Conservation (phyloP, 2,797 vertebrate species). For the Halcyon smyrnensis region DNA sequence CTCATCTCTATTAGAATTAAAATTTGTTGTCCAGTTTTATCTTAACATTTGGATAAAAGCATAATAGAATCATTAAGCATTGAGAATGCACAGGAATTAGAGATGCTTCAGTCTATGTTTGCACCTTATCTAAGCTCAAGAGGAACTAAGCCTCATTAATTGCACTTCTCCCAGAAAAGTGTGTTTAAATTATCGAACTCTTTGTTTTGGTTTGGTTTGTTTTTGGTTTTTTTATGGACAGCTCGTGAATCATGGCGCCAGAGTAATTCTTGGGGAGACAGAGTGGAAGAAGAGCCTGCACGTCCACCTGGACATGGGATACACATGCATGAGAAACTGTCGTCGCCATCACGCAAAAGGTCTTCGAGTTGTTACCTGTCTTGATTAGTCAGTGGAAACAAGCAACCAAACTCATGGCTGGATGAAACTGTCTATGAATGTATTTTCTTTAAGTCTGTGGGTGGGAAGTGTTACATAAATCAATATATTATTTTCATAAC, state of each 20-base stretch:
- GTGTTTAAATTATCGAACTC: not conserved
- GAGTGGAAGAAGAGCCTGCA: slow-evolving; percentile 95
- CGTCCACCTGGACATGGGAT: slow-evolving; percentile 96
- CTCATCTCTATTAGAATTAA: not conserved
- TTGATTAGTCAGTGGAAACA: not conserved
- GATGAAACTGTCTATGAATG: not conserved
- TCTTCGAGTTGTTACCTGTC: slow-evolving; percentile 38
- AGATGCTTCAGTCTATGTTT: not conserved
- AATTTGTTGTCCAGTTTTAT: not conserved
- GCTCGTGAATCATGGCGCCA: slow-evolving; percentile 96
- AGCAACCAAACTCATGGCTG: not conserved
- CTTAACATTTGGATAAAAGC: not conserved
- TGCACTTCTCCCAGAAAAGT: not conserved
- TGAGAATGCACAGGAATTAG: not conserved
- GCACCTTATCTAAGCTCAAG: not conserved
- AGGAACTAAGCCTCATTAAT: not conserved
- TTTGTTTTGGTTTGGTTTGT: not conserved
- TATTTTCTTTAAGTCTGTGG: not conserved
- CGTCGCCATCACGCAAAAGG: slow-evolving; percentile 97
- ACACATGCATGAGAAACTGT: slow-evolving; percentile 98
- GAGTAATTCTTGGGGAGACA: slow-evolving; percentile 97
- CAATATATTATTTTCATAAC: not conserved
- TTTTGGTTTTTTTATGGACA: slow-evolving; percentile 37
- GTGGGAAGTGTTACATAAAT: not conserved
- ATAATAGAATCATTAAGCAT: not conserved